Evolutionary conservation across 2,113 vertebrate genomes (phyloP), one percentile per base, ranked within the genome.

Genomic region (Epinephelus cyanopodus): DNA sequence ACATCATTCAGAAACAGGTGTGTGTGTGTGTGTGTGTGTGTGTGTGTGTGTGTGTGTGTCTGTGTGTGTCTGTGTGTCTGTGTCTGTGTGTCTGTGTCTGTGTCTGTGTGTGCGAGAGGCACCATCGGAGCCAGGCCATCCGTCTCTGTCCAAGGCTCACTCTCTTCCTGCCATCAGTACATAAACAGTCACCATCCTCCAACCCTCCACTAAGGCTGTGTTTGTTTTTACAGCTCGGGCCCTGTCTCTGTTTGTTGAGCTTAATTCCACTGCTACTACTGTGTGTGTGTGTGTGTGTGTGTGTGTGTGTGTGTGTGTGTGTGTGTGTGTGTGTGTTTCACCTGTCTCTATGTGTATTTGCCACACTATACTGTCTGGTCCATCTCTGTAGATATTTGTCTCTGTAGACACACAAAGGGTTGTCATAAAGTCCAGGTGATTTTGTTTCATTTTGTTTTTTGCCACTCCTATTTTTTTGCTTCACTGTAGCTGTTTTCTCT

Each of bases 1-100:
- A 98, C 93, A 97, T 98, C 94, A 97, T 98, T 93, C 97, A 98
- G 94, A 98, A 99, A 94, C 97, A 98, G 97, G 98, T 98, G 94
- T 94, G 86, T 81, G 10, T 45, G 19, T 37, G 48, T 0, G 17
- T 6, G 96, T 96, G 94, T 94, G 52, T 18, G 33, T 4, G 47
- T 47, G 17, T 7, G 21, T n/a, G 47, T 45, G 29, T 52, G 39
- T 57, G 48, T n/a, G n/a, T n/a, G n/a, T n/a, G n/a, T n/a, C n/a
- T n/a, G 98, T 98, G 94, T 94, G 86, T 81, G 10, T 45, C 17
- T 37, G 48, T 0, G 17, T 6, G 96, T 96, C 94, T 94, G 52
- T 18, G 33, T 4, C 33, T 47, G 17, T 7, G 21, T n/a, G 47
- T 45, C n/a, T 52, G 39, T 57, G 48, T n/a, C n/a, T n/a, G n/a